Base-by-base conservation (phyloP, 2,113 vertebrate species). In the Ictidomys tridecemlineatus region DNA sequence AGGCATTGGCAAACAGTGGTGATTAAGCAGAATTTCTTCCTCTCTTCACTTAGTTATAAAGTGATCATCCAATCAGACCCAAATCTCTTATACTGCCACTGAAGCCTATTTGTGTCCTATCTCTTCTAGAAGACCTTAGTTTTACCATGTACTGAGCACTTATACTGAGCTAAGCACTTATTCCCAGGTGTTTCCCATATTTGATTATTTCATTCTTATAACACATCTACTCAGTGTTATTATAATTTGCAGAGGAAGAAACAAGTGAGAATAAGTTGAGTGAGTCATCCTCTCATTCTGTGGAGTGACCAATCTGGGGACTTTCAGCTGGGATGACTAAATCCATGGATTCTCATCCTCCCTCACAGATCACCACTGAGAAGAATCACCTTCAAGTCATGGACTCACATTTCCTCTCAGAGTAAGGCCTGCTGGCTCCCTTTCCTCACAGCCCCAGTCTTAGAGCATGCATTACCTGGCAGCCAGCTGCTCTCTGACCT, bases 111-210 rank as follows among this genome's bases (percentile, higher is more conserved):
- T 24, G 16, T 65, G 10, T 58, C 20, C 22, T 70, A 37, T 8
- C 61, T 83, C 18, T 42, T 77, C 32, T 51, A 82, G 72, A 83
- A 96, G 94, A 84, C 39, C 58, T 91, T 65, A 22, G 42, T 89
- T 51, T 85, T 89, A 74, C 45, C 26, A 56, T 61, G 86, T 24
- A 74, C 32, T 28, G 42, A 90, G 93, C 53, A 61, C 11, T 42
- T 86, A 2, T 61, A 37, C 8, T 53, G 2, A 26, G 61, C 32
- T 63, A 63, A 86, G 51, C 45, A 84, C 65, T 65, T 69, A 48
- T 72, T 85, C 5, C 65, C 70, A 30, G 28, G 6, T n/a, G 8
- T 58, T 95, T 79, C 90, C 76, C 56, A 24, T 53, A 51, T 79
- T 73, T 72, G 10, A 13, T 73, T 34, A 16, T 67, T 90, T 92